Evolutionary conservation across 2,797 vertebrate species (phyloP), one percentile per base, ranked within the genome.

Genomic region (Spea hammondii): DNA sequence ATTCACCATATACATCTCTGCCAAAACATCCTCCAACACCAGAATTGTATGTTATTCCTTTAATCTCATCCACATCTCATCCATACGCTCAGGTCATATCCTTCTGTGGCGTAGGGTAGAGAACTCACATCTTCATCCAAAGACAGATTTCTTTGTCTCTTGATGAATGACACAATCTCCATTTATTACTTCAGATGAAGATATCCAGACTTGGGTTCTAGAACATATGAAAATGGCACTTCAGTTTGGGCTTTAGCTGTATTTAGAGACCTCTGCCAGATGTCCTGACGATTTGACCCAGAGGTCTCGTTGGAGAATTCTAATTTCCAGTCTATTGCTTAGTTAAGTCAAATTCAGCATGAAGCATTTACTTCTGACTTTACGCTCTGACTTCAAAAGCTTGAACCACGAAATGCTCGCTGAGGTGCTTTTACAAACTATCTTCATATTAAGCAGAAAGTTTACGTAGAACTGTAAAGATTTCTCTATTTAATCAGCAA

Each of bases 51-150:
- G 45, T 60, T 70, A 13, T 70, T 76, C 54, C 46, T 44, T 12
- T 81, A 81, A 77, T 68, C 12, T 17, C 64, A 62, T 77, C 8
- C 47, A 77, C 79, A 81, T 32, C 32, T 32, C 32, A 32, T 2
- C 32, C 32, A 32, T 72, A 54, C 77, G 74, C n/a, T 72, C 54
- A 12, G 13, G 1, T 45, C 49, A 6, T 62, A 59, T 75, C 46
- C 49, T 64, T 51, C 66, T 74, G 59, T 48, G 17, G n/a, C 5
- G 5, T 60, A 60, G 62, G 79, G 74, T 68, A 53, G 74, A 64
- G 45, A 13, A 10, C 17, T 17, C 45, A n/a, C 60, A 48, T 14
- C 49, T 5, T 4, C 47, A 14, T 17, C 54, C 65, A 81, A 47
- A 9, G 4, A 14, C 48, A 32, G 60, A 65, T 72, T 17, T 59